Evolutionary conservation across 2,888 invertebrate species (phyloP).

Genomic region (Osmoderma eremita): DNA sequence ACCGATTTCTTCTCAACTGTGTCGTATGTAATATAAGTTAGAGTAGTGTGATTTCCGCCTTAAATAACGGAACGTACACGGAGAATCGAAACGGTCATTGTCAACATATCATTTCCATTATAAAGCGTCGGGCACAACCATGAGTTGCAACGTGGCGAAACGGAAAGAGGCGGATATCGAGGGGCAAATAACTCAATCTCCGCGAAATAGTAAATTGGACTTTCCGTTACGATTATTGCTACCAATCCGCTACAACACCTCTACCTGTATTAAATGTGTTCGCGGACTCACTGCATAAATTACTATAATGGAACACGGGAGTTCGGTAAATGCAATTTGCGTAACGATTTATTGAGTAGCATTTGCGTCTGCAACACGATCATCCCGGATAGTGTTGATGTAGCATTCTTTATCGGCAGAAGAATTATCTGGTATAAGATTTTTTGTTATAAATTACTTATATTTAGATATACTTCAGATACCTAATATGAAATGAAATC

Average conservation of each 20-base stretch:
- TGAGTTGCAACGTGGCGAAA: conserved; percentile 4
- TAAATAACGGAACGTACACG: conserved; percentile 11
- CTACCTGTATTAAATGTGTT: conserved; percentile 23
- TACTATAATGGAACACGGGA: conserved; percentile 9
- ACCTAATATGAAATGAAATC: too few species aligned
- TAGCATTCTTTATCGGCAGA: too few species aligned
- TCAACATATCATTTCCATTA: conserved; percentile 31
- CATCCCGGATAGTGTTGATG: too few species aligned
- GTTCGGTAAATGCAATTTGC: too few species aligned
- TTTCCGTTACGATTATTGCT: conserved; percentile 22
- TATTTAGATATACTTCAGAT: too few species aligned
- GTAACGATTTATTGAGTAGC: too few species aligned
- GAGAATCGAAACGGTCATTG: conserved; percentile 27
- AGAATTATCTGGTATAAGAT: too few species aligned
- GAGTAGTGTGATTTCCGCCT: conserved; percentile 23
- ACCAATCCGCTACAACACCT: background rate
- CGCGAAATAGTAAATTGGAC: conserved; percentile 27
- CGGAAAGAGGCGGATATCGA: conserved; percentile 28
- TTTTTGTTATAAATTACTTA: too few species aligned
- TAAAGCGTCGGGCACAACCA: conserved; percentile 13
- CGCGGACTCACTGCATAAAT: conserved; percentile 25
- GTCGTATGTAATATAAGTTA: background rate
- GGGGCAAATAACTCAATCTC: conserved; percentile 35
- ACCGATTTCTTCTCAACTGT: background rate
- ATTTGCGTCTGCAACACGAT: too few species aligned